phyloP scores from a whole-genome alignment of 2,888 invertebrate genomes.

The Erebia epiphron region DNA sequence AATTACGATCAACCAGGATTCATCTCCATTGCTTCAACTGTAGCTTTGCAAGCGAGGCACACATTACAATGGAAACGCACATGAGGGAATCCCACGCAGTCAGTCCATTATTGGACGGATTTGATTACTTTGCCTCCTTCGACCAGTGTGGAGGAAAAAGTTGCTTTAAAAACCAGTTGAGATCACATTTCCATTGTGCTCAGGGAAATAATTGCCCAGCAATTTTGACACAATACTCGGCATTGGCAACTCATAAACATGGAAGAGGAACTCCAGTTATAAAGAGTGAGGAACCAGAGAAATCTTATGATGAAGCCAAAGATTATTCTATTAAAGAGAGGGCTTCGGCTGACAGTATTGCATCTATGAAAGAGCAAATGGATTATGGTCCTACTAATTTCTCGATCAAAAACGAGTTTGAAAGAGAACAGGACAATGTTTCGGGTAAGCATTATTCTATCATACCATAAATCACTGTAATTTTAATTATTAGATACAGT shows the following conservation, averaged over 20 bases:
- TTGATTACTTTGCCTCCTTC: slow-evolving; percentile 88
- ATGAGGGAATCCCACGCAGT: slow-evolving; percentile 93
- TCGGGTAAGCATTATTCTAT: slow-evolving; percentile 70
- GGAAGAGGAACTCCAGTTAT: slow-evolving; percentile 74
- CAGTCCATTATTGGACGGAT: slow-evolving; percentile 91
- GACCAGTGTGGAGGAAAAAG: slow-evolving; percentile 79
- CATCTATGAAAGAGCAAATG: slow-evolving; percentile 65
- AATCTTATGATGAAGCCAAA: slow-evolving; percentile 74
- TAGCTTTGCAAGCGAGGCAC: slow-evolving; percentile 91
- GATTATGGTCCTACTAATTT: slow-evolving; percentile 72
- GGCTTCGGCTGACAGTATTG: slow-evolving; percentile 70
- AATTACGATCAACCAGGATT: slow-evolving; percentile 84
- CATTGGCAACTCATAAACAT: slow-evolving; percentile 77
- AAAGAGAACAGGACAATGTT: slow-evolving; percentile 75
- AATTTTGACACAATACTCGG: slow-evolving; percentile 77
- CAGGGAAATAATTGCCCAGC: slow-evolving; percentile 78
- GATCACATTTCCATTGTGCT: slow-evolving; percentile 77
- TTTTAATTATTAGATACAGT: background rate
- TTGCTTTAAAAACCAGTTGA: slow-evolving; percentile 75
- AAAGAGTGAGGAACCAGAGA: slow-evolving; percentile 71
- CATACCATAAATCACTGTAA: background rate
- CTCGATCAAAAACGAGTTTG: slow-evolving; percentile 77
- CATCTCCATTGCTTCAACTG: slow-evolving; percentile 96
- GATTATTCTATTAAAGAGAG: slow-evolving; percentile 79
- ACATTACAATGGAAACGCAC: slow-evolving; percentile 90